phyloP scores from a whole-genome alignment of 2,888 invertebrate genomes.

The Drosophila emarginata region DNA sequence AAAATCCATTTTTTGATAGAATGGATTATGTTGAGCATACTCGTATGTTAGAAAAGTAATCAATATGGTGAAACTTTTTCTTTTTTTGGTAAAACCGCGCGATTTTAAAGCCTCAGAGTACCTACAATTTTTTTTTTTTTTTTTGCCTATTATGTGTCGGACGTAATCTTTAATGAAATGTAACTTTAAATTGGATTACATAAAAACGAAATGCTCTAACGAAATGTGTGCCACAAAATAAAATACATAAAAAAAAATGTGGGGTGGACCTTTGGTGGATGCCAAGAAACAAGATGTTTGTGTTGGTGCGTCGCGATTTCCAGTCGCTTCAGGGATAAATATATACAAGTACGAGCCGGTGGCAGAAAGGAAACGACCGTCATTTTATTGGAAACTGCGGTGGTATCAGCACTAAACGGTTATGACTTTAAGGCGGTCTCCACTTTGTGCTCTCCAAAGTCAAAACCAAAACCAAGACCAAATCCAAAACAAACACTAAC shows the following conservation, averaged over 20 bases:
- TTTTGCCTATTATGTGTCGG: constrained; percentile 11
- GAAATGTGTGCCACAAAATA: constrained; percentile 39
- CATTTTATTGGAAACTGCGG: constrained; percentile 57
- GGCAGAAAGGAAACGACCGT: constrained; percentile 35
- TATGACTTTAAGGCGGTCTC: constrained; percentile 52
- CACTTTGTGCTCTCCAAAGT: neutral
- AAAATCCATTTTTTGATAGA: neutral
- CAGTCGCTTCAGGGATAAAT: constrained; percentile 7
- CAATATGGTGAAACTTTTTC: neutral
- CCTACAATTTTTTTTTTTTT: neutral
- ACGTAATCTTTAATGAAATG: constrained; percentile 55
- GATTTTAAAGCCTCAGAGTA: neutral
- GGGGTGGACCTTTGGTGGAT: constrained; percentile 1
- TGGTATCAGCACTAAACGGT: constrained; percentile 64
- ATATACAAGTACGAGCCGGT: constrained; percentile 7
- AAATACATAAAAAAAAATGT: constrained; percentile 11
- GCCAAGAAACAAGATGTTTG: constrained; percentile 24
- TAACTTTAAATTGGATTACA: constrained; percentile 62
- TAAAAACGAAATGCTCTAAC: constrained; percentile 52
- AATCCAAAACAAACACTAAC: constrained; percentile 57
- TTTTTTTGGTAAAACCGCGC: neutral
- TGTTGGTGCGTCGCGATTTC: constrained; percentile 13
- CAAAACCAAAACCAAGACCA: constrained; percentile 22
- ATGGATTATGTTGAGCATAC: neutral
- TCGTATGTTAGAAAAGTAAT: neutral